These are phyloP conservation scores for Piscicola geometra DNA, from an alignment of 2,888 invertebrate genomes.

Conservation along the genomic window DNA sequence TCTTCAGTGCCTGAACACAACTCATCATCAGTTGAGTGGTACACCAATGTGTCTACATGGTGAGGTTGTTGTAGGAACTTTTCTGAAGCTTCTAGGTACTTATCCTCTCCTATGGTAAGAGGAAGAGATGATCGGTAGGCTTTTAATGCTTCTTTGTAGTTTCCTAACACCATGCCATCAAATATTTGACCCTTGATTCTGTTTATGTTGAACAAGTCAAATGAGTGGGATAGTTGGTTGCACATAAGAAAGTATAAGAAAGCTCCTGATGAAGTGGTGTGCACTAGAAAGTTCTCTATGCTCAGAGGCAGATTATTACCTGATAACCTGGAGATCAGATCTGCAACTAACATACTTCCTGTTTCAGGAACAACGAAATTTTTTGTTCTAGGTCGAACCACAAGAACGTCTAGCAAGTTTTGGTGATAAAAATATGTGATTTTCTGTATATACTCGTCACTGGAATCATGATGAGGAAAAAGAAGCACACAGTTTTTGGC, in stretches of 20 bases:
- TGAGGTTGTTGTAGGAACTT: slow-evolving; percentile 6
- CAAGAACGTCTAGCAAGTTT: slow-evolving; percentile 11
- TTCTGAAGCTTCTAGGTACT: neutral
- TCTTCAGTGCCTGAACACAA: neutral
- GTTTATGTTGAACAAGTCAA: neutral
- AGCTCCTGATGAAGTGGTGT: slow-evolving; percentile 15
- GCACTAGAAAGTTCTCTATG: slow-evolving; percentile 20
- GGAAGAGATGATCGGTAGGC: slow-evolving; percentile 27
- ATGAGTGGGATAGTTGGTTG: neutral
- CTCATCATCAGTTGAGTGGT: slow-evolving; percentile 22
- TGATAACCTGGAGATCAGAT: slow-evolving; percentile 11
- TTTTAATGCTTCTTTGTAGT: slow-evolving; percentile 4
- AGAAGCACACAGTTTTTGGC: slow-evolving; percentile 22
- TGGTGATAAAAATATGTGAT: slow-evolving; percentile 21
- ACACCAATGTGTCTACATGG: slow-evolving; percentile 14
- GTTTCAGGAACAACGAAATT: slow-evolving; percentile 19
- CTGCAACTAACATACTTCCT: neutral
- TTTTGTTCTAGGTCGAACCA: neutral
- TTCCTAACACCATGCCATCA: slow-evolving; percentile 24
- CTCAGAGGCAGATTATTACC: slow-evolving; percentile 29
- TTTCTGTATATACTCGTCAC: slow-evolving; percentile 7
- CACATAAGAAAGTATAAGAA: slow-evolving; percentile 17
- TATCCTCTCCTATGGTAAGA: neutral
- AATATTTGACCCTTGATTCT: slow-evolving; percentile 27
- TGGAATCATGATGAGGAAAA: slow-evolving; percentile 22